Conservation (phyloP, 2,888 invertebrate species). For the Nasonovia ribisnigri region DNA sequence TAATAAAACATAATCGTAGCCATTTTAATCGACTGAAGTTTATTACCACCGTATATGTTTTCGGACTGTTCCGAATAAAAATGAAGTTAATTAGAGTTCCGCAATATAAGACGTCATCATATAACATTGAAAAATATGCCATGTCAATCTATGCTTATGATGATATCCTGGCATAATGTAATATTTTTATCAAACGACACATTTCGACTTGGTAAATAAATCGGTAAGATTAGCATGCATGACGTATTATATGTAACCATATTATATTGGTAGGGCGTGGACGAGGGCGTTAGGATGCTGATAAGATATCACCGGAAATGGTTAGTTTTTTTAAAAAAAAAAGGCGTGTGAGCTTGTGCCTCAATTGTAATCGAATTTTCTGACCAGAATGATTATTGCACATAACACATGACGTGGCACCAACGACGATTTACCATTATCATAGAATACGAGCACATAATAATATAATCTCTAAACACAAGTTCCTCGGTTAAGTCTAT, state of each 20-base stretch:
- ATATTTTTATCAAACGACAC: background rate
- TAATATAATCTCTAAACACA: background rate
- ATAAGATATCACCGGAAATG: background rate
- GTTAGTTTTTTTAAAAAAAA: background rate
- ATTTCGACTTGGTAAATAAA: background rate
- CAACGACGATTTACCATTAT: background rate
- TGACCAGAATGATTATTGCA: background rate
- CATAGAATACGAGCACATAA: background rate
- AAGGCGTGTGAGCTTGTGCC: background rate
- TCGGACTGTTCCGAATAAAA: background rate
- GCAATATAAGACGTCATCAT: background rate
- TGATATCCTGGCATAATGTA: background rate
- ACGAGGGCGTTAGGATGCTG: background rate
- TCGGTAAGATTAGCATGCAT: background rate
- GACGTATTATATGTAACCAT: background rate
- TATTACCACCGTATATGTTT: background rate
- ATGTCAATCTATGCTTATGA: background rate
- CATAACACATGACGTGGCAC: background rate
- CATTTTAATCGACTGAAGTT: background rate
- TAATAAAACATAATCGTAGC: background rate
- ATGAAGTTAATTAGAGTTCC: background rate
- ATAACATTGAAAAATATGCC: background rate
- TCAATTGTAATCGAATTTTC: slow-evolving; percentile 16
- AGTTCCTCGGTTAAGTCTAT: background rate
- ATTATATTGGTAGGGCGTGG: background rate